These are phyloP conservation scores for Balearica regulorum DNA, from an alignment of 2,797 vertebrate species.

Conservation along the genomic window DNA sequence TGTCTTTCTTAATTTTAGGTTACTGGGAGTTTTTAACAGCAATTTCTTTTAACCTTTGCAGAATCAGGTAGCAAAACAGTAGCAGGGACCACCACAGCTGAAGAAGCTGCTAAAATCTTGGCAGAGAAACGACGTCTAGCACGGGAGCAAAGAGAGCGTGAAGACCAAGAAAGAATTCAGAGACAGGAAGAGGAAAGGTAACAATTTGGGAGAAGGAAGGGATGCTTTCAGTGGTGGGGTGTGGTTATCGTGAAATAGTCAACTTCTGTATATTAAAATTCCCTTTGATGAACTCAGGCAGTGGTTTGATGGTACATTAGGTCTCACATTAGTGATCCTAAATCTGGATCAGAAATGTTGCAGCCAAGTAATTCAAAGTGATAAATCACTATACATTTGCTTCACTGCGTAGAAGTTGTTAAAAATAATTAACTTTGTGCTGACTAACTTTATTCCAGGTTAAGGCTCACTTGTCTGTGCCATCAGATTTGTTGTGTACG, in stretches of 20 bases:
- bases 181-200: slow-evolving; percentile 86
- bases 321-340: not conserved
- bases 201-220: not conserved
- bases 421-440: not conserved
- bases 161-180: slow-evolving; percentile 83
- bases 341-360: not conserved
- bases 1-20: not conserved
- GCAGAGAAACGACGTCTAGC: slow-evolving; percentile 86
- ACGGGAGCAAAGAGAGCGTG: slow-evolving; percentile 85
- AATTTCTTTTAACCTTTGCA: slow-evolving; percentile 22
- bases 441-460: not conserved
- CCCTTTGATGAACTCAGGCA: not conserved
- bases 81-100: slow-evolving; percentile 81
- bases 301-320: not conserved
- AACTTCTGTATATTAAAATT: not conserved
- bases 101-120: slow-evolving; percentile 88
- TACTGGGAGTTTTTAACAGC: not conserved
- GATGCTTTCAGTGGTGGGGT: not conserved
- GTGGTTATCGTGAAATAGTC: not conserved
- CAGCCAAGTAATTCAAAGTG: not conserved
- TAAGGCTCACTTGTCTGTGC: not conserved
- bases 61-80: slow-evolving; percentile 74
- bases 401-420: not conserved
- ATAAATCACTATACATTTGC: not conserved
- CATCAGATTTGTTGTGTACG: not conserved